These are phyloP conservation scores for Origma solitaria DNA, from an alignment of 2,113 vertebrate genomes.

Conservation along the genomic window DNA sequence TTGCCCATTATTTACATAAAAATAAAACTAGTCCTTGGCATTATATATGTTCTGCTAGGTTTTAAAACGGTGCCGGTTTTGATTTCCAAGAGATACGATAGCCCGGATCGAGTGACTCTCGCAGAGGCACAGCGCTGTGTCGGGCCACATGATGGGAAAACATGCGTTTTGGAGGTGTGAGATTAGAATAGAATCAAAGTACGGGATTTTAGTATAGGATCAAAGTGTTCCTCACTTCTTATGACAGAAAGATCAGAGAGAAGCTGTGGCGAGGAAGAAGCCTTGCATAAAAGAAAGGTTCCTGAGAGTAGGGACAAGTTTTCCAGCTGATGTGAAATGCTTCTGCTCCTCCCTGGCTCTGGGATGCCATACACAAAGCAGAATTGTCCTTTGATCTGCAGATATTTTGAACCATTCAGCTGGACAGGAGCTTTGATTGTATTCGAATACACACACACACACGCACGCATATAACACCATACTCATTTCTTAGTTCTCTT, in stretches of 20 bases:
- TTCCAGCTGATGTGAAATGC: neutral
- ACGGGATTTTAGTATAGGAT: neutral
- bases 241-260: neutral
- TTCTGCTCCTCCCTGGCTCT: neutral
- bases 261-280: neutral
- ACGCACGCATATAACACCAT: neutral
- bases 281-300: neutral
- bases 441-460: no score
- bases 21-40: neutral
- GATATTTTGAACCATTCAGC: neutral
- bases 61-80: rapidly evolving
- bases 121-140: neutral
- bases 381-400: neutral
- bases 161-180: neutral
- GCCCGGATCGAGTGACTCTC: neutral
- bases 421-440: neutral
- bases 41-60: neutral
- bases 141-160: neutral
- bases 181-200: neutral
- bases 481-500: neutral
- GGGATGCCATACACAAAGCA: neutral
- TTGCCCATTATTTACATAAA: neutral
- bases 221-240: neutral
- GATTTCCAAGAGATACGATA: neutral
- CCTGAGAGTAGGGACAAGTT: neutral